Percentiles rank a stretch among this genome's conserved stretches.
Conservation (phyloP, 2,113 vertebrate species). For the Prochilodus magdalenae region DNA sequence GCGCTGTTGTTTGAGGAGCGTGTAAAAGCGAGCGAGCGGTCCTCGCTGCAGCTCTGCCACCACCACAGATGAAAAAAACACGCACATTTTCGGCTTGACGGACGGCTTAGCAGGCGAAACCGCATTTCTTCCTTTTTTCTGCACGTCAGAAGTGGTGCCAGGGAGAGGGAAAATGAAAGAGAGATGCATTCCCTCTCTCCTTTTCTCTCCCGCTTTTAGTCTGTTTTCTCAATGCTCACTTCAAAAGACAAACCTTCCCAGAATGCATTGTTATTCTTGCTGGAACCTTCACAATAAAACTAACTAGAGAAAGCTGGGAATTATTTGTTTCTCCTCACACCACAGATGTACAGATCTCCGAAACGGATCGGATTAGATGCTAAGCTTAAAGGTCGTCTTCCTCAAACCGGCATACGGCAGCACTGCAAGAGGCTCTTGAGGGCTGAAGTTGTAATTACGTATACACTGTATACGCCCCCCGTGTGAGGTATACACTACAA, state of each 20-base stretch:
- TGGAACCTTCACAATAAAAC: conserved; percentile 68
- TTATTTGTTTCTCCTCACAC: conserved; percentile 18
- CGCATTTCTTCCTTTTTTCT: conserved; percentile 68
- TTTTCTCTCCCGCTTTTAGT: conserved; percentile 76
- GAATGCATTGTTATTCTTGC: conserved; percentile 78
- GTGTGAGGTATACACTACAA: too few relatives aligned
- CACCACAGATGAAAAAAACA: conserved; percentile 63
- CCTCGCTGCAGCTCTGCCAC: conserved; percentile 64
- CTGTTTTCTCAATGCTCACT: conserved; percentile 75
- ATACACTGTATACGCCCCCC: too few relatives aligned
- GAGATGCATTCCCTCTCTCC: conserved; percentile 66
- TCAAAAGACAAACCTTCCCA: conserved; percentile 76
- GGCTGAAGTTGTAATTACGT: too few relatives aligned
- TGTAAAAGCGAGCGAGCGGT: conserved; percentile 64
- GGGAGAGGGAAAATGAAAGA: conserved; percentile 61
- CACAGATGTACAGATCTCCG: neutral
- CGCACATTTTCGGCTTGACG: conserved; percentile 69
- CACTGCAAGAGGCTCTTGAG: too few relatives aligned
- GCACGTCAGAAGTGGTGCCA: conserved; percentile 76
- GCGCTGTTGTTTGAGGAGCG: conserved; percentile 69
- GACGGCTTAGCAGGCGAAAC: conserved; percentile 76
- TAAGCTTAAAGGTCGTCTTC: neutral
- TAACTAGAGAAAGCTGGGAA: conserved; percentile 59
- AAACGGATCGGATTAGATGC: neutral
- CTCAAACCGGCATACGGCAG: neutral